Percentiles rank a stretch among this genome's conserved stretches.
These are phyloP conservation scores for Dipodomys ordii DNA, from an alignment of 2,113 vertebrate species.

Conservation along the genomic window DNA sequence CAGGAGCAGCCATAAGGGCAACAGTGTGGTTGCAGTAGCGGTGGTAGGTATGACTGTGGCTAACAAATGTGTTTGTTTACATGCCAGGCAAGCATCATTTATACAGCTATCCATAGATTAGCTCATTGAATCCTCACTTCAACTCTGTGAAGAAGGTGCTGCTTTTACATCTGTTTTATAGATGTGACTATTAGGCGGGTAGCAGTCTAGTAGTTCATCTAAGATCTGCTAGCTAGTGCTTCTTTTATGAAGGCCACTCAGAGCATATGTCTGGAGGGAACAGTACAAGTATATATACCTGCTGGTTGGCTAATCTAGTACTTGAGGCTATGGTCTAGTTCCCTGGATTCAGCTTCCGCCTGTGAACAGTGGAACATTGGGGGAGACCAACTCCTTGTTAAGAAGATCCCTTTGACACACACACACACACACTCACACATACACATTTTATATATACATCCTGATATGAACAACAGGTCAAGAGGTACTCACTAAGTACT, in stretches of 20 bases:
- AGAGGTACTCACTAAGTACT: background rate
- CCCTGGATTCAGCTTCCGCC: background rate
- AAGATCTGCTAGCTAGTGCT: background rate
- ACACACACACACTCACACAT: too few species aligned
- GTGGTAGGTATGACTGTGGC: background rate
- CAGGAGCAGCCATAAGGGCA: too few species aligned
- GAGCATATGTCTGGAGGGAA: background rate
- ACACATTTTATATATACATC: too few species aligned
- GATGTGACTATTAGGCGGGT: background rate
- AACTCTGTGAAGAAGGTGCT: background rate
- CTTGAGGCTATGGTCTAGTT: background rate
- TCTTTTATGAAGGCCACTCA: background rate
- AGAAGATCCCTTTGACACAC: background rate
- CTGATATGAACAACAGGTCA: too few species aligned
- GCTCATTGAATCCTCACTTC: conserved; percentile 23
- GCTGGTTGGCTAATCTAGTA: background rate
- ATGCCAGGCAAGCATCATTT: background rate
- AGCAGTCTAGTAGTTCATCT: background rate
- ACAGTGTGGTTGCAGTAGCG: background rate
- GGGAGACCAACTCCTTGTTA: background rate
- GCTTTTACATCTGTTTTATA: conserved; percentile 29
- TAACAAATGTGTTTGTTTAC: background rate
- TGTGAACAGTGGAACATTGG: background rate
- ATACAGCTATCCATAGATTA: background rate
- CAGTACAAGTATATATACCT: background rate